Evolutionary conservation across 1,140 invertebrate species (phyloP).

Genomic region (Trichonephila clavata): DNA sequence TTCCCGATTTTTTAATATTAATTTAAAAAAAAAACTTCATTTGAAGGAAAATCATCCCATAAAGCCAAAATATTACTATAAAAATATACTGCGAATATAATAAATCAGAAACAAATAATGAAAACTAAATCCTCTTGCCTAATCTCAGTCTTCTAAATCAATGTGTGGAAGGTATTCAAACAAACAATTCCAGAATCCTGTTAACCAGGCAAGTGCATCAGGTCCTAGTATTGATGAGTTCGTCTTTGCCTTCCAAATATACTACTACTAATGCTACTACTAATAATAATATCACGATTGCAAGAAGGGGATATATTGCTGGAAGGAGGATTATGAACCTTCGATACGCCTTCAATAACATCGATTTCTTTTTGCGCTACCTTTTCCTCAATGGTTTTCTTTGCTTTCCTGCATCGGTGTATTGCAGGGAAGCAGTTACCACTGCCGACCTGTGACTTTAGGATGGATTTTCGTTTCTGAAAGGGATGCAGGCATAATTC

Average conservation of each 20-base stretch:
- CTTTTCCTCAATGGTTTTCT: conserved; percentile 28
- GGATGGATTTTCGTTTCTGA: conserved; percentile 47
- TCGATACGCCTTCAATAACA: conserved; percentile 66
- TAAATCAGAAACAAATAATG: not conserved
- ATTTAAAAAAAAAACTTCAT: too few relatives aligned
- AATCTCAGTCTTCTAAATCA: conserved; percentile 34
- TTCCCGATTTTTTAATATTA: too few relatives aligned
- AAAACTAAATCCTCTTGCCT: conserved; percentile 11
- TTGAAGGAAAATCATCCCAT: too few relatives aligned
- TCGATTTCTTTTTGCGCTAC: conserved; percentile 46
- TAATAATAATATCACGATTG: conserved; percentile 69
- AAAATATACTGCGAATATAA: too few relatives aligned
- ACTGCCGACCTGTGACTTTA: conserved; percentile 55
- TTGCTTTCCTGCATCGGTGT: not conserved
- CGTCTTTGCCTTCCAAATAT: conserved; percentile 65
- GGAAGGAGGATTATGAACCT: conserved; percentile 58
- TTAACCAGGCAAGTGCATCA: conserved; percentile 61
- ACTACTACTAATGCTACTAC: conserved; percentile 45
- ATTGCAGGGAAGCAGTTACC: conserved; percentile 32
- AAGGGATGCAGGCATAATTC: conserved; percentile 2
- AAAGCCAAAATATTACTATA: too few relatives aligned
- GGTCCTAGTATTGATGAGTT: conserved; percentile 48
- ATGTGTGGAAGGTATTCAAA: conserved; percentile 9
- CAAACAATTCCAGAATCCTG: conserved; percentile 47
- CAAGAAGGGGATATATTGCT: conserved; percentile 33